Conservation (phyloP, 2,888 invertebrate species). For the Chaitophorus viminalis region DNA sequence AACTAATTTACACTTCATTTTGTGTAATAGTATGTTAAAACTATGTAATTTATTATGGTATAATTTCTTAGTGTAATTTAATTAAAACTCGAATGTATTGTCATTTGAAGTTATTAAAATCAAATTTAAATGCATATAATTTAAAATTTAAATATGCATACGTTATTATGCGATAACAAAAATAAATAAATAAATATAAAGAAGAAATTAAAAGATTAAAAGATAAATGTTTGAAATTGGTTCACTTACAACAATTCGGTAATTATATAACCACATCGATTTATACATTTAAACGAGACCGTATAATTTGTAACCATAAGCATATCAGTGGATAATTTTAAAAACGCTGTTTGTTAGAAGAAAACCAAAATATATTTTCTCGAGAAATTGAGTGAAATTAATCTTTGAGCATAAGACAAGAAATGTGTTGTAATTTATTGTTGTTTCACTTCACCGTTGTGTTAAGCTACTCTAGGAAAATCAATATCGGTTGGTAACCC, state of each 20-base stretch:
- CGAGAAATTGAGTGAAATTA: constrained; percentile 9
- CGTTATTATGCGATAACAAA: no score
- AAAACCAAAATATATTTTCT: constrained; percentile 10
- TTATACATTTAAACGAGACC: no score
- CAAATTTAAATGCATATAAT: neutral
- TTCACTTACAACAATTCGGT: no score
- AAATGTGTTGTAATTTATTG: constrained; percentile 31
- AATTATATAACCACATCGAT: no score
- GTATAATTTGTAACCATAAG: neutral
- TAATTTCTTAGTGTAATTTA: no score
- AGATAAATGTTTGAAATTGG: no score
- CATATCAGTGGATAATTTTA: neutral
- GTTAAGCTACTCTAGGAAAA: constrained; percentile 42
- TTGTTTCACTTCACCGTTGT: neutral
- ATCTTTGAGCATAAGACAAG: constrained; percentile 9
- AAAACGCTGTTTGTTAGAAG: neutral
- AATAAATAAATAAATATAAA: no score
- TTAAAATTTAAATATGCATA: neutral
- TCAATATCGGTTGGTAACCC: constrained; percentile 48
- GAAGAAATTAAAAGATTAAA: no score
- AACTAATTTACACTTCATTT: no score
- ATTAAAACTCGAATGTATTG: neutral
- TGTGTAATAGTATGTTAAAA: no score
- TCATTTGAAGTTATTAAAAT: neutral
- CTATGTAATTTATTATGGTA: no score